Conservation (phyloP, 1,140 invertebrate species). For the Euura saliciscinereae region DNA sequence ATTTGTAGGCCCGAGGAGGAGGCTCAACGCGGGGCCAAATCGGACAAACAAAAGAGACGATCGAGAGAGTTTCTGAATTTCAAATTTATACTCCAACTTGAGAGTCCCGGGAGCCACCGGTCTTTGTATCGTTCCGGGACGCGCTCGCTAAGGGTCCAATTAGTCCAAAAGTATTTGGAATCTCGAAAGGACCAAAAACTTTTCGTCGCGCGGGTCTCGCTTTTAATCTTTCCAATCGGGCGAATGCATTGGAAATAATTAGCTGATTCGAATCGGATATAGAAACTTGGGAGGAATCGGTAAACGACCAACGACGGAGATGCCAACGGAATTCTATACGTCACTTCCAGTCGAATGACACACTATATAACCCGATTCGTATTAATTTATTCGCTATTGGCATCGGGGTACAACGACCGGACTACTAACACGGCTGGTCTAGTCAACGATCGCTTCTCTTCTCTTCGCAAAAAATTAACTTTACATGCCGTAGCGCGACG, state of each 20-base stretch:
- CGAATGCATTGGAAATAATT: conserved; percentile 2
- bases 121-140: conserved; percentile 2
- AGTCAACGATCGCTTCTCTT: no score
- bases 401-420: no score
- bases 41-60: conserved; percentile 1
- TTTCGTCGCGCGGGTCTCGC: not conserved
- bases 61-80: not conserved
- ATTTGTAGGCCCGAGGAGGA: not conserved
- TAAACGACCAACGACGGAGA: no score
- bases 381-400: no score
- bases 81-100: not conserved
- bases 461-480: no score
- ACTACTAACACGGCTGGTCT: no score
- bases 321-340: no score
- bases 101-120: not conserved
- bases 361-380: no score
- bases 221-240: conserved; percentile 5
- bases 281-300: no score
- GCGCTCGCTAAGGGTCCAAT: not conserved
- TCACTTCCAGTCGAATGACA: no score
- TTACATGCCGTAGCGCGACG: no score
- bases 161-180: conserved; percentile 4
- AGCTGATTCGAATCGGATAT: not conserved
- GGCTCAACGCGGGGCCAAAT: not conserved
- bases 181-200: not conserved